These are phyloP conservation scores for Tetranychus cinnabarinus DNA, from an alignment of 1,140 invertebrate genomes.

Conservation along the genomic window DNA sequence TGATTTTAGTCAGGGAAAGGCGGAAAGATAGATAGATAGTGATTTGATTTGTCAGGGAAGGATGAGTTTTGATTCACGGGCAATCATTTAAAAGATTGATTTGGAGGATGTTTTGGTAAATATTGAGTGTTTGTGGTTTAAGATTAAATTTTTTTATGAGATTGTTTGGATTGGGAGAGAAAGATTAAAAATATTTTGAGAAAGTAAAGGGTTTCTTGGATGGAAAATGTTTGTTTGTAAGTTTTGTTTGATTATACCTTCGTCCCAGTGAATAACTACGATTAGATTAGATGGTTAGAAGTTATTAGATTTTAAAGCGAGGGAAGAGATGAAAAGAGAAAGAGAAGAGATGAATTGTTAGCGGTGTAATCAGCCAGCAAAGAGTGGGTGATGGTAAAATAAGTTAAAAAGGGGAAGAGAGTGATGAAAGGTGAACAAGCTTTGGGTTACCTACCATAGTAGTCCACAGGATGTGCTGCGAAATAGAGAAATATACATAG, in stretches of 20 bases:
- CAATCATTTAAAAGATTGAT: no score
- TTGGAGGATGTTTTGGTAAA: no score
- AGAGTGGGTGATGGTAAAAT: not conserved
- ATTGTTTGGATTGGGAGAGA: not conserved
- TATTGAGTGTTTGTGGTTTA: no score
- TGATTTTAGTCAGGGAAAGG: not conserved
- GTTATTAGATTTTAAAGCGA: slow-evolving; percentile 1
- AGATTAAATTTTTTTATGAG: not conserved
- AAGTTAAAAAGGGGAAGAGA: not conserved
- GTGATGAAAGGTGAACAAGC: not conserved
- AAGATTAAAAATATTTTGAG: not conserved
- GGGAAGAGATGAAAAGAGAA: not conserved
- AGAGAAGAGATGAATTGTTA: not conserved
- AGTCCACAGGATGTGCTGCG: not conserved
- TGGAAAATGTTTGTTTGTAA: slow-evolving; percentile 15
- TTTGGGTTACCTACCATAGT: not conserved
- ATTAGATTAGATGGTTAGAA: not conserved
- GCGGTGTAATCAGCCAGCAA: not conserved
- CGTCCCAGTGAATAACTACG: slow-evolving; percentile 15
- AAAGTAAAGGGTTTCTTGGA: slow-evolving; percentile 8
- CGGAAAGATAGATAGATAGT: not conserved
- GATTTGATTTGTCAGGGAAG: not conserved
- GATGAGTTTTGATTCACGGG: not conserved
- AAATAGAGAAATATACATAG: not conserved
- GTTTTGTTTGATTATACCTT: slow-evolving; percentile 11